A percentile compares a stretch with the other conserved stretches of the same genome.
phyloP scores from a whole-genome alignment of 92 coral and sea anemone species.

The Parazoanthus swiftii region DNA sequence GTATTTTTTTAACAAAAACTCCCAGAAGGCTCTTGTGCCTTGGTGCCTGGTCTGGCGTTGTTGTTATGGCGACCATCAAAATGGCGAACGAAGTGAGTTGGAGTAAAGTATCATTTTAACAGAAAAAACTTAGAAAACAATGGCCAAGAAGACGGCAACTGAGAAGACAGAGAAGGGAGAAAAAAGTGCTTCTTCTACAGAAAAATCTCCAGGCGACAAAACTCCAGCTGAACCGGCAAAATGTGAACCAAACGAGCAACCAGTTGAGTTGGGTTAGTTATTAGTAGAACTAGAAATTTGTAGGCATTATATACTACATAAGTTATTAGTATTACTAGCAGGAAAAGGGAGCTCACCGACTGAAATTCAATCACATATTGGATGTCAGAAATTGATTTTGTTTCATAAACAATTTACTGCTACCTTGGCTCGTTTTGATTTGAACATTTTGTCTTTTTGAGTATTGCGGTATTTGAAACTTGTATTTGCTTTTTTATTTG shows the following conservation, averaged over 20 bases:
- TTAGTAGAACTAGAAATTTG: neutral
- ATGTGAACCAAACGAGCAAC: conserved; percentile 50
- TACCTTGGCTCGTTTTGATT: too few species aligned
- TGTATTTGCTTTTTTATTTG: neutral
- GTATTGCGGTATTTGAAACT: neutral
- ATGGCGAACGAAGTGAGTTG: conserved; percentile 19
- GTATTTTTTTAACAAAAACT: neutral
- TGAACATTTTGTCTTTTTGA: too few species aligned
- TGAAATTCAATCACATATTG: neutral
- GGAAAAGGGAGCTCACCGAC: neutral
- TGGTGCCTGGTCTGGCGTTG: neutral
- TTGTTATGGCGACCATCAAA: conserved; percentile 36
- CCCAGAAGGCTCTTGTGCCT: too few species aligned
- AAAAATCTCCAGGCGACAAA: conserved; percentile 78
- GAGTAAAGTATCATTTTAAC: neutral
- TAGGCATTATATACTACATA: neutral
- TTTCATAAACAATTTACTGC: too few species aligned
- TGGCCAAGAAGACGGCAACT: conserved; percentile 78
- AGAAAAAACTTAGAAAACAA: neutral
- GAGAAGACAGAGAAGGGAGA: conserved; percentile 69
- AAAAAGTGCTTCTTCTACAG: conserved; percentile 69
- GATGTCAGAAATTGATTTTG: neutral
- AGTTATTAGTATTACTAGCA: too few species aligned
- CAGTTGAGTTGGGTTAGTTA: conserved; percentile 46
- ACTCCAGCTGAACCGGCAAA: conserved; percentile 71